These are phyloP conservation scores for Drosophila novamexicana DNA, from an alignment of 1,140 invertebrate genomes.

Conservation along the genomic window DNA sequence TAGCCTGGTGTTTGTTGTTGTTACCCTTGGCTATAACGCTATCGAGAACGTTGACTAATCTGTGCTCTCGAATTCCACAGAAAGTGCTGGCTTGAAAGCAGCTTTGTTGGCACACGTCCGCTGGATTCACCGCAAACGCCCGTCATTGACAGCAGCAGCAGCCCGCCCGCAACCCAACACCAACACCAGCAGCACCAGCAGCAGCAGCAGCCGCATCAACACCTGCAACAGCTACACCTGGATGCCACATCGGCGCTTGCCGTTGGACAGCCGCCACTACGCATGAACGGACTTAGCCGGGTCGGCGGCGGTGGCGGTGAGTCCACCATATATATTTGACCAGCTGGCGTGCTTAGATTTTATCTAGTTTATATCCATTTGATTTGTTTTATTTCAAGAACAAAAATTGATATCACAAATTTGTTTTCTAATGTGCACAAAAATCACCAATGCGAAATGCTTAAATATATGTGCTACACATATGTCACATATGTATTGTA, in stretches of 20 bases:
- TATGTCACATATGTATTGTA: constrained; percentile 4
- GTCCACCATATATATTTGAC: constrained; percentile 79
- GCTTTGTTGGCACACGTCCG: constrained; percentile 93
- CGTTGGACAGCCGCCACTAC: constrained; percentile 61
- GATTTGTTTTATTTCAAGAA: constrained; percentile 8
- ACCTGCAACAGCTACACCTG: constrained; percentile 43
- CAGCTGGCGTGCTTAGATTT: constrained; percentile 11
- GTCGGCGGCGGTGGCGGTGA: constrained; percentile 82
- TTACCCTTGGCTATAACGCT: background rate
- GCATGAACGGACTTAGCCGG: constrained; percentile 77
- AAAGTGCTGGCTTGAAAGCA: constrained; percentile 94
- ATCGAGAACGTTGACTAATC: constrained; percentile 19
- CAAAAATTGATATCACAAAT: constrained; percentile 7
- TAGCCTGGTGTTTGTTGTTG: constrained; percentile 26
- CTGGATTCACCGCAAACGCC: constrained; percentile 93
- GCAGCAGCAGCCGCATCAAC: constrained; percentile 39
- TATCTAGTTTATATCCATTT: constrained; percentile 2
- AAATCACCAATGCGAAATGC: constrained; percentile 29
- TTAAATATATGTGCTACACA: constrained; percentile 15
- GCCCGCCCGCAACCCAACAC: constrained; percentile 48
- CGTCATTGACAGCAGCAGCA: constrained; percentile 85
- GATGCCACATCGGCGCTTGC: constrained; percentile 41
- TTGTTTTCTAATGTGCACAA: constrained; percentile 24
- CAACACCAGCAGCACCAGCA: constrained; percentile 35
- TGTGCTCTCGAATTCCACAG: constrained; percentile 30